Conservation (phyloP, 2,113 vertebrate genomes). For the Festucalex cinctus region DNA sequence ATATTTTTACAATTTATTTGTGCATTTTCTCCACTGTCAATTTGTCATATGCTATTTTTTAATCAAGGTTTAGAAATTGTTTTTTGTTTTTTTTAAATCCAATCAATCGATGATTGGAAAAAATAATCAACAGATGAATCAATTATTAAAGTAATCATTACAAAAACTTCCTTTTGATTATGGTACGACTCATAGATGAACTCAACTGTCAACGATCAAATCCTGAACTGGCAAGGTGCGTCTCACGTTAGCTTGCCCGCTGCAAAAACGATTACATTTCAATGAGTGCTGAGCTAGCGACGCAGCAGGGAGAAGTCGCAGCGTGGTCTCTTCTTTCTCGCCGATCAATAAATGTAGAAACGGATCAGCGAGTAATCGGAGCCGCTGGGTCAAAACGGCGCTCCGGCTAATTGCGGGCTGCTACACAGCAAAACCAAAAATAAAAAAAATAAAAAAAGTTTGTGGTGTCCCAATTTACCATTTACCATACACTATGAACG, state of each 20-base stretch:
- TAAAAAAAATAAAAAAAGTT: neutral
- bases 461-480: too few relatives aligned
- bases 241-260: constrained; percentile 6
- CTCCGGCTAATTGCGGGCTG: neutral
- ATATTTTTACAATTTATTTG: neutral
- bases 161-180: too few relatives aligned
- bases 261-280: constrained; percentile 5
- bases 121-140: too few relatives aligned
- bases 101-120: too few relatives aligned
- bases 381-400: neutral
- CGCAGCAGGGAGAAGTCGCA: neutral
- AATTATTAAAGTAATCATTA: too few relatives aligned
- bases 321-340: neutral
- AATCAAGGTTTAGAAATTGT: too few relatives aligned
- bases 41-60: too few relatives aligned
- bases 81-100: too few relatives aligned
- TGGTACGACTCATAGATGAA: neutral
- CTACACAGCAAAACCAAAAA: neutral
- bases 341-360: neutral
- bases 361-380: neutral
- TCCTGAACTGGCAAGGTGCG: neutral
- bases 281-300: constrained; percentile 8
- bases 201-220: neutral
- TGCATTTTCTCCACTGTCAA: too few relatives aligned
- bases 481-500: too few relatives aligned